phyloP scores from a whole-genome alignment of 2,888 invertebrate genomes.

The Tenthredo scrophulariae region DNA sequence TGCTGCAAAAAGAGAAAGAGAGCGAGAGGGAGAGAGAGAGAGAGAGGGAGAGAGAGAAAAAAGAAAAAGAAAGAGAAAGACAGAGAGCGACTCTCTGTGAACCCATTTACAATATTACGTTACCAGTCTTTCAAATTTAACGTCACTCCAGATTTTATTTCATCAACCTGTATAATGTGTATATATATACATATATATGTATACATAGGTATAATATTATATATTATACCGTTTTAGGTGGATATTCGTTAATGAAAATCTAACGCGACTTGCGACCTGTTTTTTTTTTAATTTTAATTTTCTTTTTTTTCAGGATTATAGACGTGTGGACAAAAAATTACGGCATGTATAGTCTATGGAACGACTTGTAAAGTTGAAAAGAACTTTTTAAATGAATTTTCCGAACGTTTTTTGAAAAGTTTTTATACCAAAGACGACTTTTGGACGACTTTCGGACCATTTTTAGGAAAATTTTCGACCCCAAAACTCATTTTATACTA shows the following conservation, averaged over 20 bases:
- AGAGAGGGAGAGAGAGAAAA: not conserved
- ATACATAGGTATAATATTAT: not conserved
- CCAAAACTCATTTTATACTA: too few relatives aligned
- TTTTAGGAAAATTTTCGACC: not conserved
- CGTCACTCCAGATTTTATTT: constrained; percentile 31
- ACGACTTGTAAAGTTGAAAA: too few relatives aligned
- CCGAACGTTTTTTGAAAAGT: not conserved
- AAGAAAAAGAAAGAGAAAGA: not conserved
- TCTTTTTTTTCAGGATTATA: too few relatives aligned
- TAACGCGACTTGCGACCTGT: too few relatives aligned
- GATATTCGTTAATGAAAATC: too few relatives aligned
- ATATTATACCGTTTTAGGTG: not conserved
- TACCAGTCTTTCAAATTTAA: constrained; percentile 40
- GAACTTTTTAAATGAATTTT: too few relatives aligned
- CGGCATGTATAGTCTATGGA: too few relatives aligned
- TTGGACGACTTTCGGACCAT: not conserved
- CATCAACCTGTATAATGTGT: not conserved
- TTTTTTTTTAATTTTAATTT: too few relatives aligned
- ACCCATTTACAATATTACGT: constrained; percentile 51
- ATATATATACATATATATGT: not conserved
- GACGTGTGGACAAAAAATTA: too few relatives aligned
- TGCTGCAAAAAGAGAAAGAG: not conserved
- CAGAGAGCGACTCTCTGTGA: not conserved
- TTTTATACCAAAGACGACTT: not conserved
- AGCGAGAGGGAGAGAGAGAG: not conserved